Percentiles rank a stretch among this genome's conserved stretches.
phyloP scores from a whole-genome alignment of 2,113 vertebrate species.

The Henicopernis longicauda region DNA sequence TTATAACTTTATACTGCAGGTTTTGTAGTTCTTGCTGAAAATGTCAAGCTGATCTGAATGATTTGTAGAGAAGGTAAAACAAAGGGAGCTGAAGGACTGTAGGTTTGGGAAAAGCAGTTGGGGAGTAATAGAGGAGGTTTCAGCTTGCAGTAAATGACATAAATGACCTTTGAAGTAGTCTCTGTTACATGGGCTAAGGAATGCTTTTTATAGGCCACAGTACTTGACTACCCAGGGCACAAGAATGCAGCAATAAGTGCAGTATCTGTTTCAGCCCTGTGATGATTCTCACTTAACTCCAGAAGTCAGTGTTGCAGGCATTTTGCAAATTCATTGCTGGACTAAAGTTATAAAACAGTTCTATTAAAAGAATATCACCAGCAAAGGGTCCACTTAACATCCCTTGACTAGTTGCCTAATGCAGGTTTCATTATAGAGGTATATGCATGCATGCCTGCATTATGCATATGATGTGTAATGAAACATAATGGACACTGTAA shows the following conservation, averaged over 20 bases:
- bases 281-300: not conserved
- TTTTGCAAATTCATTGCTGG: not conserved
- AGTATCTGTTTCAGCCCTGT: not conserved
- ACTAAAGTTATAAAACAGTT: not conserved
- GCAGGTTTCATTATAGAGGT: not conserved
- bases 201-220: not conserved
- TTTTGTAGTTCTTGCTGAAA: not conserved
- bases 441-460: not conserved
- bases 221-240: not conserved
- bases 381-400: not conserved
- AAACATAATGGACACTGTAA: not conserved
- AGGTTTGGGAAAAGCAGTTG: not conserved
- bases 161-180: not conserved
- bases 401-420: not conserved
- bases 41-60: not conserved
- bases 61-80: not conserved
- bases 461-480: not conserved
- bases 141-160: not conserved
- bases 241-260: not conserved
- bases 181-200: not conserved
- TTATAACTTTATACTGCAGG: not conserved
- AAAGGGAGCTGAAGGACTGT: not conserved
- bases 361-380: not conserved
- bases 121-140: not conserved
- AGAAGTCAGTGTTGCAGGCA: not conserved